phyloP scores from a whole-genome alignment of 2,113 vertebrate genomes.

The Phoenicopterus ruber region DNA sequence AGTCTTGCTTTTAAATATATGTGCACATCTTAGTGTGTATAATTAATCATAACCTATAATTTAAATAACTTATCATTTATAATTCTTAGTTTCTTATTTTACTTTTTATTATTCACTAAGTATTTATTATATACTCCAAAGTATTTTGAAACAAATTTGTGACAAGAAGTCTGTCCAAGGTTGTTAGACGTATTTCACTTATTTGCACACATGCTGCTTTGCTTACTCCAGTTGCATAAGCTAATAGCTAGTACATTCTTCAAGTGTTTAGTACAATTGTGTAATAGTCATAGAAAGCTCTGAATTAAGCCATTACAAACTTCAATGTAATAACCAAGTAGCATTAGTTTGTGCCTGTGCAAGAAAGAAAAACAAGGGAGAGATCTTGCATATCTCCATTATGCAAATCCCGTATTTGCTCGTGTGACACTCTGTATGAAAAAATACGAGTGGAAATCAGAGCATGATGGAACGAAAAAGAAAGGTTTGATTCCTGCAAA shows the following conservation, averaged over 20 bases:
- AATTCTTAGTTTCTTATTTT: not conserved
- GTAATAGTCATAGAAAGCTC: not conserved
- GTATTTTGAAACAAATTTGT: not conserved
- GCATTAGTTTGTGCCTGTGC: not conserved
- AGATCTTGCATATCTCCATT: not conserved
- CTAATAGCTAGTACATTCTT: not conserved
- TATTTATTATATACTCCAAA: not conserved
- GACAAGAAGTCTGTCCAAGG: not conserved
- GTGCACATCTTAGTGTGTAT: not conserved
- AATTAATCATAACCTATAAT: not conserved
- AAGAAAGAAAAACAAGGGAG: not conserved
- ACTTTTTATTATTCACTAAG: not conserved
- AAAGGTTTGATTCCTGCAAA: not conserved
- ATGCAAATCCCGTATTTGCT: not conserved
- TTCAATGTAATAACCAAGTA: not conserved
- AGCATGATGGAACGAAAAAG: not conserved
- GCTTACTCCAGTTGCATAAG: not conserved
- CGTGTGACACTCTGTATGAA: not conserved
- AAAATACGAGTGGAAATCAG: not conserved
- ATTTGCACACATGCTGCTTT: not conserved
- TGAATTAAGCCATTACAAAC: not conserved
- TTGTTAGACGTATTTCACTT: not conserved
- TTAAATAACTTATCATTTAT: not conserved
- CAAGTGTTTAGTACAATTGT: not conserved
- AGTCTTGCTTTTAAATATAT: not conserved